phyloP scores from a whole-genome alignment of 2,888 invertebrate genomes.

The Synanthedon vespiformis region DNA sequence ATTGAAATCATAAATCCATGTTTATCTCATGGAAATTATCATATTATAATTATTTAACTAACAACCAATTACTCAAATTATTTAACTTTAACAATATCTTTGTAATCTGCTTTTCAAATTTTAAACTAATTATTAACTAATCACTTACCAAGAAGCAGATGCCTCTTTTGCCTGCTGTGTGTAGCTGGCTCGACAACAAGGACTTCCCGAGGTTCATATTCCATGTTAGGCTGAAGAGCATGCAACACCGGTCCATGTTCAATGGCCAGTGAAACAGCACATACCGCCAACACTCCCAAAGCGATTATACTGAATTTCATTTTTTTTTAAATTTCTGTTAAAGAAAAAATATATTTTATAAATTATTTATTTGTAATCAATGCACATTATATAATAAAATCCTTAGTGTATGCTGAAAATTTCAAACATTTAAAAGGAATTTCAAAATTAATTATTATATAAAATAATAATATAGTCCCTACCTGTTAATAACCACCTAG shows the following conservation, averaged over 20 bases:
- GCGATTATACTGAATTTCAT: constrained; percentile 31
- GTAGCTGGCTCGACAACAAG: constrained; percentile 10
- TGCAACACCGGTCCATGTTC: constrained; percentile 30
- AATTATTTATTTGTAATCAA: not conserved
- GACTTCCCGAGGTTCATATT: constrained; percentile 8
- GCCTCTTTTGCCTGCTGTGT: constrained; percentile 36
- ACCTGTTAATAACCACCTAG: constrained; percentile 37
- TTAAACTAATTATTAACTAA: no score
- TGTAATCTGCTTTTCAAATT: no score
- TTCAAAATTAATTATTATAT: no score
- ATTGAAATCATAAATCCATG: no score
- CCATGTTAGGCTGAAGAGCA: constrained; percentile 22
- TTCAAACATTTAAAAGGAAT: no score
- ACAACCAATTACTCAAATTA: no score
- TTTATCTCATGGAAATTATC: no score
- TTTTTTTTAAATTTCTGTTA: constrained; percentile 4
- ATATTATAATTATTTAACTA: no score
- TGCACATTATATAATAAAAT: no score
- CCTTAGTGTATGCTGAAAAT: no score
- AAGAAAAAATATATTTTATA: not conserved
- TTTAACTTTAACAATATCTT: no score
- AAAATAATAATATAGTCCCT: constrained; percentile 6
- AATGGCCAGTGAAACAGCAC: constrained; percentile 29
- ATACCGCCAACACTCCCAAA: constrained; percentile 34
- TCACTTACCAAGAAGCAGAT: constrained; percentile 38